Conservation (phyloP, 2,113 vertebrate species). For the Dolichotis patagonum region DNA sequence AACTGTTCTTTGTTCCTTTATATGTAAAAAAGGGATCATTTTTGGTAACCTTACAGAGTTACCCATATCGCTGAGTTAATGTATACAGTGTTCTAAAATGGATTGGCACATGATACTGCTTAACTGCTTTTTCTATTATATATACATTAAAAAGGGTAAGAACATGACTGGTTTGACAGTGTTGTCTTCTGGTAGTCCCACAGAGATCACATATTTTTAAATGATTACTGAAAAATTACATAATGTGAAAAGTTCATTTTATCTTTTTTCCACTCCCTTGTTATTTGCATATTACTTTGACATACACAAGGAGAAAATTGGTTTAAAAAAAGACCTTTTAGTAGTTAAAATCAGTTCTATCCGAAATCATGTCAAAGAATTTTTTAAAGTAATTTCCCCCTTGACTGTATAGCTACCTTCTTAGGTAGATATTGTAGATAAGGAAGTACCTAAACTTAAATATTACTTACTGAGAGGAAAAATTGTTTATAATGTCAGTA, state of each 20-base stretch:
- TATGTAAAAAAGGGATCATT: not conserved
- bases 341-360: constrained; percentile 28
- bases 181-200: not conserved
- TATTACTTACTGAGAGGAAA: constrained; percentile 15
- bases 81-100: not conserved
- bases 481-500: not conserved
- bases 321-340: not conserved
- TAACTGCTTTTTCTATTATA: not conserved
- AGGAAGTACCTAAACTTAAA: constrained; percentile 15
- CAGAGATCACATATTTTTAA: constrained; percentile 31
- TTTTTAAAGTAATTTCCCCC: not conserved
- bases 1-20: not conserved
- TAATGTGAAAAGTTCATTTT: constrained; percentile 31
- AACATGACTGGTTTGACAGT: not conserved
- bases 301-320: not conserved
- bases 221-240: constrained; percentile 3
- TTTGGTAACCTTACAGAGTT: not conserved
- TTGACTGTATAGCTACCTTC: not conserved
- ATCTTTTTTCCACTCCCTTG: not conserved
- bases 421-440: not conserved
- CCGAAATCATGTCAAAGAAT: not conserved
- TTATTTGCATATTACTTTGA: not conserved
- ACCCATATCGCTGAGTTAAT: constrained; percentile 26
- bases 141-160: not conserved
- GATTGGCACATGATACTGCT: not conserved